These are phyloP conservation scores for Chlorops oryzae DNA, from an alignment of 1,140 invertebrate genomes.

Conservation along the genomic window DNA sequence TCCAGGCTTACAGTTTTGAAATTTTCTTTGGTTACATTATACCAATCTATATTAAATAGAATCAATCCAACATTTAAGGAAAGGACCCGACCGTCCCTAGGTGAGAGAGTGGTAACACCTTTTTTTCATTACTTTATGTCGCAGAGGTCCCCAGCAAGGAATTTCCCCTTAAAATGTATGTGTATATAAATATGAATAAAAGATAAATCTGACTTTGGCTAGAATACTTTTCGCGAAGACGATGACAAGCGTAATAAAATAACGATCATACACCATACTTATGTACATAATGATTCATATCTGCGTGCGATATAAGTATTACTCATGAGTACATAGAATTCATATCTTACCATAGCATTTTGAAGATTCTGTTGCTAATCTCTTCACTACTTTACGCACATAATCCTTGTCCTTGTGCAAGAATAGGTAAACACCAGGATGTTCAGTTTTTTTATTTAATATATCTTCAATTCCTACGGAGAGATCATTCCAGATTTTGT, in stretches of 20 bases:
- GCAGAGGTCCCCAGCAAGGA: too few species aligned
- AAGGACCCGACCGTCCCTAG: too few species aligned
- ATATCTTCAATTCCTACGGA: constrained; percentile 25
- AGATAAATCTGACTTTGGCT: too few species aligned
- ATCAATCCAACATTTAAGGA: too few species aligned
- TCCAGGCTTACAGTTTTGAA: too few species aligned
- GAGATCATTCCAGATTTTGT: constrained; percentile 24
- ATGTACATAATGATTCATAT: not conserved
- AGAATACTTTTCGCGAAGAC: not conserved
- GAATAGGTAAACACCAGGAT: constrained; percentile 30
- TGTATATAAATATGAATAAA: too few species aligned
- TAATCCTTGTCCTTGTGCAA: constrained; percentile 17
- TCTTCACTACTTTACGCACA: constrained; percentile 16
- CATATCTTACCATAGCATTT: constrained; percentile 28
- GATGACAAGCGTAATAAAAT: not conserved
- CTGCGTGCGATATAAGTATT: not conserved
- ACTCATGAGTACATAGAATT: too few species aligned
- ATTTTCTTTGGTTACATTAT: too few species aligned
- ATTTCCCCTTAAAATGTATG: too few species aligned
- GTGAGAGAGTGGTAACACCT: too few species aligned
- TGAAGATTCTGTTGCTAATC: constrained; percentile 28
- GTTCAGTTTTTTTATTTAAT: constrained; percentile 22
- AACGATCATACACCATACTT: not conserved
- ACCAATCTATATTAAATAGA: too few species aligned
- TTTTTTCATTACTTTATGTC: too few species aligned